Conservation (phyloP, 2,113 vertebrate species). For the Acrocephalus arundinaceus region DNA sequence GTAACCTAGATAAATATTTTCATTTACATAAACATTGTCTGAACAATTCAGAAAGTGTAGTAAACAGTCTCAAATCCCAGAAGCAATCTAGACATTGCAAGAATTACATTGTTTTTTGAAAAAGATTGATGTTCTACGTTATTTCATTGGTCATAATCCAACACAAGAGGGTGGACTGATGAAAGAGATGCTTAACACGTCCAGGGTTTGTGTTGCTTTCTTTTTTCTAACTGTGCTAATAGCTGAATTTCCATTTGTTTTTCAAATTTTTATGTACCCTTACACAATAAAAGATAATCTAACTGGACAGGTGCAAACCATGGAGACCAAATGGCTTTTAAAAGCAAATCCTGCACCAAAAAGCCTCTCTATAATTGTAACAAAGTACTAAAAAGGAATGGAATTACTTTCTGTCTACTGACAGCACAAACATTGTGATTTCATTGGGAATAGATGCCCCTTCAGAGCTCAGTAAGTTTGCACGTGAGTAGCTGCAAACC, state of each 20-base stretch:
- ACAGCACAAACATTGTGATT: not conserved
- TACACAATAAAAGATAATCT: constrained; percentile 47
- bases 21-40: constrained; percentile 53
- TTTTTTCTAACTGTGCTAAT: constrained; percentile 3
- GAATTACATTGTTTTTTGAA: constrained; percentile 3
- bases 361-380: not conserved
- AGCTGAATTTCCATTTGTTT: constrained; percentile 30
- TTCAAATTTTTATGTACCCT: constrained; percentile 18
- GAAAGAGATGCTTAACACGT: constrained; percentile 17
- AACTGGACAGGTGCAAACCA: not conserved
- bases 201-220: not conserved
- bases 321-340: not conserved
- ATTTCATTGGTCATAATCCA: constrained; percentile 22
- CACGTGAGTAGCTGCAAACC: not conserved
- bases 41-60: constrained; percentile 62
- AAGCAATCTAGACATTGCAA: constrained; percentile 51
- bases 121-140: constrained; percentile 24
- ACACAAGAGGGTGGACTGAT: constrained; percentile 19
- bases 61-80: constrained; percentile 57
- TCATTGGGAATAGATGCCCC: not conserved
- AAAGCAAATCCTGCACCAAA: not conserved
- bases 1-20: constrained; percentile 67
- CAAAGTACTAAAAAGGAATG: not conserved
- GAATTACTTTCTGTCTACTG: not conserved
- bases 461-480: not conserved